A percentile compares a stretch with the other conserved stretches of the same genome.
These are phyloP conservation scores for Odontocerum albicorne DNA, from an alignment of 2,888 invertebrate genomes.

Conservation along the genomic window DNA sequence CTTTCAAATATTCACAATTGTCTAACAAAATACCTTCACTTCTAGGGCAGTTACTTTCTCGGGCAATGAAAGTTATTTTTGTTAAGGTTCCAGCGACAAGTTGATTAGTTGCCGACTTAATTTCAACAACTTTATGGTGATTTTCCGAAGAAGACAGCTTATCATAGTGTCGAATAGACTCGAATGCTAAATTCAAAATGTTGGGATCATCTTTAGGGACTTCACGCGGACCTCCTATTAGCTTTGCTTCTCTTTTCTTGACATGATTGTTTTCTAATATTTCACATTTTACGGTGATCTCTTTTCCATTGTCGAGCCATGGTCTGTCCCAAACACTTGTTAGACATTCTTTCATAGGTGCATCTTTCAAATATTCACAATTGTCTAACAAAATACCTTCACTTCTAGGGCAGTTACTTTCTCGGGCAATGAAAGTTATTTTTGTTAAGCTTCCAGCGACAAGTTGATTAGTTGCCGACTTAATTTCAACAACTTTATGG, in stretches of 20 bases:
- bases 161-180: conserved; percentile 40
- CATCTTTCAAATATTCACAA: conserved; percentile 12
- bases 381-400: not conserved
- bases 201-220: conserved; percentile 35
- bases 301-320: not conserved
- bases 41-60: conserved; percentile 47
- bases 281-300: no score
- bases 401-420: not conserved
- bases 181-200: conserved; percentile 40
- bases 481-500: conserved; percentile 42
- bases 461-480: conserved; percentile 47
- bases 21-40: no score
- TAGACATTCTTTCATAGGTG: conserved; percentile 30
- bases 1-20: conserved; percentile 37
- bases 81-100: conserved; percentile 51
- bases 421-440: conserved; percentile 47
- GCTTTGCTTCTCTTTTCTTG: no score
- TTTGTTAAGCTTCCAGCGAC: conserved; percentile 53
- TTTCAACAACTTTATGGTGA: conserved; percentile 39
- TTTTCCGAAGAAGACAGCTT: conserved; percentile 29
- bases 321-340: not conserved
- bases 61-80: conserved; percentile 47
- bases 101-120: conserved; percentile 46
- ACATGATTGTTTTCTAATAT: no score
- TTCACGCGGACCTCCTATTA: conserved; percentile 34